phyloP scores from a whole-genome alignment of 2,888 invertebrate genomes.

The Lasioglossum marginatum region DNA sequence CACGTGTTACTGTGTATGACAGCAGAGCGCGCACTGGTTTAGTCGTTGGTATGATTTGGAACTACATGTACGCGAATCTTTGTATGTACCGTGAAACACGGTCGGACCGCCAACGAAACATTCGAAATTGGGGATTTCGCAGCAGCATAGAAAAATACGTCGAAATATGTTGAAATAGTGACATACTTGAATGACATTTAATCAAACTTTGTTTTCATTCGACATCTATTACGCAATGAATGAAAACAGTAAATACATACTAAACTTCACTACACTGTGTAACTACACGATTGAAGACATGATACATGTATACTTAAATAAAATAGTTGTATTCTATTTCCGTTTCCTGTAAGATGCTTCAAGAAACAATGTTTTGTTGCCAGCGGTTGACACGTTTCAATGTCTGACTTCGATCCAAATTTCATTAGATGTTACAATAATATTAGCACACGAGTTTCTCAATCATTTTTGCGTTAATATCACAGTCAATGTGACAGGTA shows the following conservation, averaged over 20 bases:
- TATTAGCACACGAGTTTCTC: neutral
- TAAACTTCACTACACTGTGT: neutral
- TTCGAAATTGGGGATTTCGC: neutral
- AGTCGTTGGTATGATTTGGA: neutral
- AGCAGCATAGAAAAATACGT: neutral
- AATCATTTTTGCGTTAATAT: neutral
- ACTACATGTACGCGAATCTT: neutral
- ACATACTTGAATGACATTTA: neutral
- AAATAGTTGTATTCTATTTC: neutral
- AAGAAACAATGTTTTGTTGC: neutral
- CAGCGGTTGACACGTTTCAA: neutral
- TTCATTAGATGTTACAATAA: neutral
- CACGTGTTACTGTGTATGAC: neutral
- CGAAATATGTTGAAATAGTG: neutral
- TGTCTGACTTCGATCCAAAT: neutral
- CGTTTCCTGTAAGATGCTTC: neutral
- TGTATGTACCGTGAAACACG: neutral
- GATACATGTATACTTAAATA: neutral
- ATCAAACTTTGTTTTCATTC: neutral
- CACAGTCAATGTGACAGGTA: neutral
- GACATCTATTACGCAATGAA: neutral
- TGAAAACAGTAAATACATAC: neutral
- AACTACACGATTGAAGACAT: neutral
- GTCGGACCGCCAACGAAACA: neutral
- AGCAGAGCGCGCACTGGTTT: neutral